phyloP scores from a whole-genome alignment of 2,888 invertebrate genomes.

The Adelognathus sp. region DNA sequence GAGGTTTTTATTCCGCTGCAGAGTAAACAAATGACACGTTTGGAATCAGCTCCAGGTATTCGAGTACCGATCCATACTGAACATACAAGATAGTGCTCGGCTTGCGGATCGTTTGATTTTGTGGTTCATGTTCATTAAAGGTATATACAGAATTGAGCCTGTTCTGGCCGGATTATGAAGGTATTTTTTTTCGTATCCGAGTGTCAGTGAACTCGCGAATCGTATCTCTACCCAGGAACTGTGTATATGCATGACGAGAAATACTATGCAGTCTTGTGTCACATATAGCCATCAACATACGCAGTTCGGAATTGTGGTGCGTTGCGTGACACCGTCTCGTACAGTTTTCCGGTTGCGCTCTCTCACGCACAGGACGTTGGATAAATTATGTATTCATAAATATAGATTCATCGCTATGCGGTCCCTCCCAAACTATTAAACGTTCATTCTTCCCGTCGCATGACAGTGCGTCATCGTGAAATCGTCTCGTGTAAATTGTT shows the following conservation, averaged over 20 bases:
- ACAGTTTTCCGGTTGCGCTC: not conserved
- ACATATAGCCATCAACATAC: not conserved
- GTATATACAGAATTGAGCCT: too few species aligned
- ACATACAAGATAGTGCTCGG: too few species aligned
- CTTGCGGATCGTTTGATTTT: too few species aligned
- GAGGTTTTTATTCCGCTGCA: too few species aligned
- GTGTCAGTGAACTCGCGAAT: not conserved
- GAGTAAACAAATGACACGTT: too few species aligned
- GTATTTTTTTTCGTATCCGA: too few species aligned
- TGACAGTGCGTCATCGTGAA: not conserved
- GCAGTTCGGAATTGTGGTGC: not conserved
- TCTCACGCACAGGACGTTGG: conserved; percentile 16
- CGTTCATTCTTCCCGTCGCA: not conserved
- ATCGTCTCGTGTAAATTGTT: too few species aligned
- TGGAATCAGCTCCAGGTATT: too few species aligned
- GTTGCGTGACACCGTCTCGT: conserved; percentile 17
- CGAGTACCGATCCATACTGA: too few species aligned
- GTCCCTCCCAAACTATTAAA: conserved; percentile 2
- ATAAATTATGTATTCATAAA: conserved; percentile 16
- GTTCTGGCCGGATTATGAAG: too few species aligned
- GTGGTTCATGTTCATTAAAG: too few species aligned
- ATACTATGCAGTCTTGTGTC: not conserved
- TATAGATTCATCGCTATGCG: not conserved
- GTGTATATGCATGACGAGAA: not conserved
- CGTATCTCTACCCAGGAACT: not conserved